phyloP scores from a whole-genome alignment of 1,140 invertebrate species.

The Daktulosphaira vitifoliae region DNA sequence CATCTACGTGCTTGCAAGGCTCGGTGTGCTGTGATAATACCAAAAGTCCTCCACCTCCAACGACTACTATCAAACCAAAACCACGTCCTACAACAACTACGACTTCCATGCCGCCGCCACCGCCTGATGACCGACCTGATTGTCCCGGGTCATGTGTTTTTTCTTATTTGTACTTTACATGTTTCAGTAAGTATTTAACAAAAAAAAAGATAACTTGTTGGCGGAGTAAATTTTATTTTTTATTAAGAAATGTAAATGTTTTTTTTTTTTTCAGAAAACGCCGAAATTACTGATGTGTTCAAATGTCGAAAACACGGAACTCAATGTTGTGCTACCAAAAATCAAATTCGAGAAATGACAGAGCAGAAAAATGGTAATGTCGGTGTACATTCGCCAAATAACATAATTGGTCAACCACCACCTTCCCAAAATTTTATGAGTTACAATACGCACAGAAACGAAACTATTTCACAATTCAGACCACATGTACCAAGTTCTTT shows the following conservation, averaged over 20 bases:
- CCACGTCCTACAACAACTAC: constrained; percentile 43
- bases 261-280: constrained; percentile 56
- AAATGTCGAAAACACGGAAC: constrained; percentile 73
- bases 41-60: constrained; percentile 40
- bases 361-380: constrained; percentile 36
- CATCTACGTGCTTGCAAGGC: constrained; percentile 61
- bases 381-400: background rate
- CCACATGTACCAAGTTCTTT: constrained; percentile 26
- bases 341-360: constrained; percentile 61
- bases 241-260: background rate
- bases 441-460: constrained; percentile 29
- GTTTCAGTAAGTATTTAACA: constrained; percentile 69
- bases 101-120: constrained; percentile 48
- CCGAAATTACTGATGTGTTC: constrained; percentile 78
- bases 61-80: constrained; percentile 37
- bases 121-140: constrained; percentile 63
- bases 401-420: background rate
- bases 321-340: constrained; percentile 79
- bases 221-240: background rate
- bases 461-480: constrained; percentile 26
- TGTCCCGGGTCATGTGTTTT: constrained; percentile 87
- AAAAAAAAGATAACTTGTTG: too few species aligned
- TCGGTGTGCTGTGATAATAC: constrained; percentile 72
- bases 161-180: constrained; percentile 78
- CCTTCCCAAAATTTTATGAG: background rate